Evolutionary conservation across 2,113 vertebrate species (phyloP), one percentile per base, ranked within the genome.

Genomic region (Picathartes gymnocephalus): DNA sequence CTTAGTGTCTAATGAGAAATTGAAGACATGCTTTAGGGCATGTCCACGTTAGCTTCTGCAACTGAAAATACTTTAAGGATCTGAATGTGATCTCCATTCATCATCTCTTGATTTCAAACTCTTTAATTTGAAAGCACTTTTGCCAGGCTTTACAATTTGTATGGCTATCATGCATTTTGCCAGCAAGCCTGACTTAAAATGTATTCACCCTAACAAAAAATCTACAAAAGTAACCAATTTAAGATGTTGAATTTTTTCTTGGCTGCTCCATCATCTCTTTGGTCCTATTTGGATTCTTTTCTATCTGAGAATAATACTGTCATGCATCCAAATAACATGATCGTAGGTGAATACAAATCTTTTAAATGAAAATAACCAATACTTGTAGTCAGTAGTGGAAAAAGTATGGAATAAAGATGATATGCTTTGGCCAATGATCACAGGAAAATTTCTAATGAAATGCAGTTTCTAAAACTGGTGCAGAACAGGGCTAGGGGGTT

Each of bases 231-330:
- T 81, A 94, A 78, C 42, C 73, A 54, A 88, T 83, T 40, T 74
- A 53, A 92, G 88, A 68, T 45, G 57, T 3, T 66, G 53, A 73
- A 27, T 65, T 92, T 90, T 92, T 22, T 74, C 40, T 95, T 95
- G 81, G 76, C 85, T 92, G 24, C 44, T 90, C 21, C 23, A 45
- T 58, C 28, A 37, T 77, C 30, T 71, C n/a, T 90, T 93, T 88
- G 53, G 37, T 64, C 37, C 18, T 88, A 68, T 92, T 96, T 96
- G 79, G 76, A 91, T 89, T 80, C 28, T 79, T 89, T 91, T 95
- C 44, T 73, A 77, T 40, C 78, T 70, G 66, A 89, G 70, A 81
- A 89, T 92, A 93, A 40, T 45, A 35, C 44, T 94, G 89, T 92
- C 61, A 85, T 76, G 37, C 28, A 80, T 95, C 91, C 84, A 95